These are phyloP conservation scores for Bombus affinis DNA, from an alignment of 1,140 invertebrate species.

Conservation along the genomic window DNA sequence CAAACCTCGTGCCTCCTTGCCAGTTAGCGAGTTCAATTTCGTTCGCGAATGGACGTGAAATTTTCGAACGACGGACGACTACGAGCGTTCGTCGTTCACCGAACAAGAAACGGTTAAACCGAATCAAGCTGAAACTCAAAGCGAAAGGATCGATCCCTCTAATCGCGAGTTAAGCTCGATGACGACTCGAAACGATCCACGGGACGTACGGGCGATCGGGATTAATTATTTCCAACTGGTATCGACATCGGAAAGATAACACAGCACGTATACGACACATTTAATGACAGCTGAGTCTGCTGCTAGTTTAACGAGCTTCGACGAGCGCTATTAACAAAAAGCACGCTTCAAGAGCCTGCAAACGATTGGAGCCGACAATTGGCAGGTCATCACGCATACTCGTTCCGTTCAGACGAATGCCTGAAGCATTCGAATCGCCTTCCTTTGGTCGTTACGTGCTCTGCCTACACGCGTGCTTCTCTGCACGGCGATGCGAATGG, in stretches of 20 bases:
- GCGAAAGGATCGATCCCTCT: not conserved
- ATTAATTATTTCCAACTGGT: constrained; percentile 6
- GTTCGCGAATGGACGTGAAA: not conserved
- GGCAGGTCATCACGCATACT: constrained; percentile 62
- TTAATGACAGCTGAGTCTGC: constrained; percentile 7
- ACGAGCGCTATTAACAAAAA: constrained; percentile 49
- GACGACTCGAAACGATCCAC: not conserved
- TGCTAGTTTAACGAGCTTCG: constrained; percentile 12
- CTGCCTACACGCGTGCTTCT: constrained; percentile 17
- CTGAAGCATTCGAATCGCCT: constrained; percentile 56
- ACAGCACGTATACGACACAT: constrained; percentile 1
- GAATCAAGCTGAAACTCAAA: not conserved
- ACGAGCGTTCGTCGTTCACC: not conserved
- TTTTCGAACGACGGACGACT: not conserved
- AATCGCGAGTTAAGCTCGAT: constrained; percentile 5
- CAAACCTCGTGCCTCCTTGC: not conserved
- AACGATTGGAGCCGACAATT: constrained; percentile 43
- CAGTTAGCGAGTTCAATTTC: rapidly evolving
- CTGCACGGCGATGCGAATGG: constrained; percentile 22
- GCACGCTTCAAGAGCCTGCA: constrained; percentile 22
- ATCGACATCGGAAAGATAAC: constrained; percentile 18
- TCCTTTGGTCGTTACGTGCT: constrained; percentile 54
- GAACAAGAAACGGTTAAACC: not conserved
- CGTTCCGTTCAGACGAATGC: constrained; percentile 50
- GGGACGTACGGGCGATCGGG: not conserved